Evolutionary conservation across 2,113 vertebrate genomes (phyloP), one percentile per base, ranked within the genome.

Genomic region (Cynopterus brachyotis): DNA sequence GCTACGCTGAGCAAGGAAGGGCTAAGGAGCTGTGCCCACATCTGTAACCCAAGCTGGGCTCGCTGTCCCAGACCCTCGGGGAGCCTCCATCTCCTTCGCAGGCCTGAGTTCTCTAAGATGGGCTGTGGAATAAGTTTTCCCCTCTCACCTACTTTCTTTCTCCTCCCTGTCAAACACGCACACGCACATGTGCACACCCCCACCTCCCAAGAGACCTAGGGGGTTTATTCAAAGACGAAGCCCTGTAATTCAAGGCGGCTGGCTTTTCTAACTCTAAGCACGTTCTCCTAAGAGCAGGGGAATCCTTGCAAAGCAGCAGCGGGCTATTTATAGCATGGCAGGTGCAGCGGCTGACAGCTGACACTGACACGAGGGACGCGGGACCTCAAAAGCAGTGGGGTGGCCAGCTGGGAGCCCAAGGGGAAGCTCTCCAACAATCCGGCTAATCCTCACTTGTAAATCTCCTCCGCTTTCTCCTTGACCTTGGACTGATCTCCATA

Each of bases 391-490:
- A 1, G 0, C 10, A 1, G 22, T 0, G 9, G 15, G 5, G 9
- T 9, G 12, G 81, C 6, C 12, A 8, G 66, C 5, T 0, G 72
- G 73, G 30, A 73, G 42, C 85, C 40, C 1, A 0, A 0, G 5
- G 66, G 26, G 28, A 53, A 26, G 55, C 35, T 22, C 2, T 69
- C 84, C 93, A 9, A 0, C 15, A 2, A 0, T 1, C 73, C 19
- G 17, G 47, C 60, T 22, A 32, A 26, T 53, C 92, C 98, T 98
- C 95, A 99, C 99, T 99, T 99, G 98, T 99, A 99, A 95, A 99
- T 99, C 97, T 99, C 99, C 97, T 99, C 99, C 1, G 99, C 99
- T 97, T 99, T 99, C 97, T 99, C 99, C 97, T 99, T 99, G 98
- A 99, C 99, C 83, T 99, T 99, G 50, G 99, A 99, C 45, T 99